Base-by-base conservation (phyloP, 2,113 vertebrate genomes). In the Leucoraja erinaceus region DNA sequence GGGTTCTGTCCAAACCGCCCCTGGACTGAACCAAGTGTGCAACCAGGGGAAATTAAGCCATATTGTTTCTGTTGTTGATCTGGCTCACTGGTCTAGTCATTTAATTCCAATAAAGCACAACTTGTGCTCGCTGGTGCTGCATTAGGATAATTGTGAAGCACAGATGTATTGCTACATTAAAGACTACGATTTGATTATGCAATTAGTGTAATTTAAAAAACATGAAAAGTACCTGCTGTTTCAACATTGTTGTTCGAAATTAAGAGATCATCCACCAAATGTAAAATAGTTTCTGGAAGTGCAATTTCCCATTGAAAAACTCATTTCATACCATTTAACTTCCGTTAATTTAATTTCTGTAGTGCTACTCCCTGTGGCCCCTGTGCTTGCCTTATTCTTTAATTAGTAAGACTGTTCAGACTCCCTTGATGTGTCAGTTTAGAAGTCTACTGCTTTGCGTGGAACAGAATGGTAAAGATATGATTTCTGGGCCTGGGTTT, bases 201-300 rank as follows among this genome's bases (percentile, higher is more conserved):
- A 83, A 54, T 83, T 83, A 31, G 38, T 79, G 16, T 16, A 54
- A 54, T 54, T 47, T 4, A 7, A 12, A 83, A 83, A 56, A 83
- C 47, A 81, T 38, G 47, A 83, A 20, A 83, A 76, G 75, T 47
- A 83, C 7, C 54, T 83, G 79, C 79, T 76, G 75, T 76, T 31
- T 31, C n/a, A n/a, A 76, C 38, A 56, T 20, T 83, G 79, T 81
- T 81, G 78, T 81, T 31, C 22, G 18, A 72, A 81, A 18, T 22
- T 83, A 83, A 56, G 79, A 54, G 33, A 83, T 83, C 79, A 47
- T 6, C 78, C 31, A 83, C 79, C 79, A 83, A 83, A 54, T 83
- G 22, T 47, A 83, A 76, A 76, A 83, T 56, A 83, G 47, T 56
- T 22, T 83, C 79, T 25, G 54, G 18, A 83, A 83, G 79, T 54